Base-by-base conservation (phyloP, 2,888 invertebrate species). In the Tetragonula carbonaria region DNA sequence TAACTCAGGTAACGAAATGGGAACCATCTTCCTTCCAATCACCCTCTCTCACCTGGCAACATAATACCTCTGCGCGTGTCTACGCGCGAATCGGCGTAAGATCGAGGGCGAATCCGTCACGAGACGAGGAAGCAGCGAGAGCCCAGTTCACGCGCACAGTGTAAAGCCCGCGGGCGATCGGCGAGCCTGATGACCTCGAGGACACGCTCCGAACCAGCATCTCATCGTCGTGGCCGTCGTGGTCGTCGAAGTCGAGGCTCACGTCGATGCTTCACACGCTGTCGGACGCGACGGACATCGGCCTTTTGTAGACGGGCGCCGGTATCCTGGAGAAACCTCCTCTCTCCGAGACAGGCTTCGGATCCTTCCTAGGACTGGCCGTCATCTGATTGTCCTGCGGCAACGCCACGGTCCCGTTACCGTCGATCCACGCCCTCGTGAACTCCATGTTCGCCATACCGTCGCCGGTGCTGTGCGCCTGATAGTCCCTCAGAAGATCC, bases 391-490 rank as follows among this genome's bases (percentile, higher is more conserved):
- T 90, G 28, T 92, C 92, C 74, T 92, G 87, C 2, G 93, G 92
- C 77, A 93, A 75, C 87, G 96, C 96, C 18, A 96, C 93, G 86
- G 96, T 96, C 0, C 97, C 97, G 93, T 96, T 97, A 87, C 96
- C 96, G 95, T 97, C 96, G 53, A 97, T 96, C 97, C 97, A 97
- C 18, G 97, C 96, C 50, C 96, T 96, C 13, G 97, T 97, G 92
- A 97, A 96, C 87, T 97, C 97, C 86, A 97, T 96, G 72, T 96
- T 96, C 74, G 96, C 96, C 2, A 96, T 96, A 79, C 96, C 95
- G 68, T 96, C 96, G 0, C 80, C 80, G 0, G 87, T 74, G 6
- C 86, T 88, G 45, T 91, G 83, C 0, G 89, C 84, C 74, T 95
- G 95, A 90, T 96, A 96, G 85, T 96, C 95, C 63, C 95, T 96